phyloP scores from a whole-genome alignment of 1,140 invertebrate genomes.

The Geopemphigus sp. region DNA sequence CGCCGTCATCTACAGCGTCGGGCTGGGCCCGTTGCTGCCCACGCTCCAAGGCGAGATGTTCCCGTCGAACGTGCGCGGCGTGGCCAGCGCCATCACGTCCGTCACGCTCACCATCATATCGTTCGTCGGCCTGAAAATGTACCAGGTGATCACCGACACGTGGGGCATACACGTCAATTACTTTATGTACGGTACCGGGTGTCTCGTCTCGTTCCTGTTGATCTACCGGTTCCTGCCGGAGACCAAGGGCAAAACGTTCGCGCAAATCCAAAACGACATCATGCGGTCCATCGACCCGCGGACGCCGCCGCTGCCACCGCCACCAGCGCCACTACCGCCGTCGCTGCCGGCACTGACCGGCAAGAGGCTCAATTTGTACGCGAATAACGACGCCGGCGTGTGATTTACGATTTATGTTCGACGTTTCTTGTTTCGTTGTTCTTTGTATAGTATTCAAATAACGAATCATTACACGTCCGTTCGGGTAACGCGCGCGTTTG shows the following conservation, averaged over 20 bases:
- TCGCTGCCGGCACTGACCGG: not conserved
- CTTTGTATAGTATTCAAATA: slow-evolving; percentile 24
- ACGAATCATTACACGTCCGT: too few relatives aligned
- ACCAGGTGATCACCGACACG: slow-evolving; percentile 56
- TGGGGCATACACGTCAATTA: slow-evolving; percentile 62
- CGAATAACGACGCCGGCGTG: too few relatives aligned
- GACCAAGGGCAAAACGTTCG: slow-evolving; percentile 77
- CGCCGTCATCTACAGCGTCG: slow-evolving; percentile 50
- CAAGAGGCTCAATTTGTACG: not conserved
- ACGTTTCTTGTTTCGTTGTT: not conserved
- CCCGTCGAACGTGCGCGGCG: slow-evolving; percentile 57
- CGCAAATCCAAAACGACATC: slow-evolving; percentile 60
- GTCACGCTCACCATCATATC: slow-evolving; percentile 56
- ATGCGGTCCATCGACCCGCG: slow-evolving; percentile 40
- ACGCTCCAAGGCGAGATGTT: slow-evolving; percentile 53
- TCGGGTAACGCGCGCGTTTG: too few relatives aligned
- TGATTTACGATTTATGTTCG: not conserved
- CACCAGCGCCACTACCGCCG: not conserved
- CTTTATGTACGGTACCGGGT: slow-evolving; percentile 67
- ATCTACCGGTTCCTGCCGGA: slow-evolving; percentile 72
- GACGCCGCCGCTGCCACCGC: not conserved
- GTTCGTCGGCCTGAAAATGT: slow-evolving; percentile 56
- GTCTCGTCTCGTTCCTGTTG: slow-evolving; percentile 65
- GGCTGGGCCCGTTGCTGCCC: slow-evolving; percentile 51
- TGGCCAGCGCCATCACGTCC: slow-evolving; percentile 56